Base-by-base conservation (phyloP, 2,113 vertebrate genomes). In the Gorilla gorilla region DNA sequence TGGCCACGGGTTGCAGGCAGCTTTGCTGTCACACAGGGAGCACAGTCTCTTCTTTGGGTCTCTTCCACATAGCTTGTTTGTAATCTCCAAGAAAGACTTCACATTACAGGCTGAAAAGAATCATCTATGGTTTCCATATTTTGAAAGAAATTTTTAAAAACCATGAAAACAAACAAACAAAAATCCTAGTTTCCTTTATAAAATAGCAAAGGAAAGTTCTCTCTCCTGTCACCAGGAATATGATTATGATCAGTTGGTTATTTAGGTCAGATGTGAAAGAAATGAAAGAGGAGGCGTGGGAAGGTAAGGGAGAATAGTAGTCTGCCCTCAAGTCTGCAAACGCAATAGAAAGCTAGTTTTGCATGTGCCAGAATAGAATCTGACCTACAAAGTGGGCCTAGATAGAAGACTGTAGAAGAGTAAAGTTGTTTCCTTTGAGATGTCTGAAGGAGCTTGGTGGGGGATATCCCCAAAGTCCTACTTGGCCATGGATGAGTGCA, bases 241-340 rank as follows among this genome's bases (percentile, higher is more conserved):
- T 48, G 32, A 59, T 84, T 90, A 68, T 94, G 32, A 90, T 92
- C 45, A 83, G 32, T 30, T 97, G 48, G 27, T 73, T 96, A 89
- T 96, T 90, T 96, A 78, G 81, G 52, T 86, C 86, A 94, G 75
- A 75, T 76, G 43, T 78, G 79, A 79, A 93, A 86, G 25, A 92
- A 43, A 94, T 40, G 11, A 95, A 96, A 89, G 48, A 57, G 12
- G 20, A 70, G 66, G n/a, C 32, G 66, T 68, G 18, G 40, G 3
- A 93, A 70, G 79, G 59, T 50, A 81, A 64, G 20, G 17, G 66
- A 79, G 61, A 95, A 96, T 0, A 68, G 38, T 38, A 70, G 14
- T 79, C 48, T 94, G 35, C 22, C 73, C 79, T 59, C 68, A 20
- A 94, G 50, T 55, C 45, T 87, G 50, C 22, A 81, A 81, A 89